phyloP scores from a whole-genome alignment of 64 coral and sea anemone genomes.

The Stichodactyla helianthus region DNA sequence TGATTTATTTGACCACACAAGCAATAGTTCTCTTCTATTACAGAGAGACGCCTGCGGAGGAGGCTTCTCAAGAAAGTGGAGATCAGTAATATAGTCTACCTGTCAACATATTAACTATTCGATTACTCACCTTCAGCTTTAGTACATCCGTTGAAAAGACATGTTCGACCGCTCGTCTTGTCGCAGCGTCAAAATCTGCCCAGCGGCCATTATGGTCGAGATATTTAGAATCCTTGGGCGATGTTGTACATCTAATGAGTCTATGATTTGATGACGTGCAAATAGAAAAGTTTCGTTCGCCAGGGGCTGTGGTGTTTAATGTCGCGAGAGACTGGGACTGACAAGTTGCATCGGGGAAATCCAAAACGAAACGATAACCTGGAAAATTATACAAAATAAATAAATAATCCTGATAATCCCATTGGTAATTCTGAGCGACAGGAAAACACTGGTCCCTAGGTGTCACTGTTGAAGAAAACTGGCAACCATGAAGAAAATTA shows the following conservation, averaged over 20 bases:
- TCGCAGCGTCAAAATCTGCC: not conserved
- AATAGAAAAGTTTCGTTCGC: not conserved
- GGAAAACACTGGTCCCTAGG: too few species aligned
- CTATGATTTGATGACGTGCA: not conserved
- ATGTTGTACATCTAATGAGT: not conserved
- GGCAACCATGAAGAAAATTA: too few species aligned
- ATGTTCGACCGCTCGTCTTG: not conserved
- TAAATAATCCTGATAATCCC: too few species aligned
- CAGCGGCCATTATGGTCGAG: not conserved
- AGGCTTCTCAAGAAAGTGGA: too few species aligned
- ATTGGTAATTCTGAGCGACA: too few species aligned
- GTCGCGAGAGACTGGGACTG: not conserved
- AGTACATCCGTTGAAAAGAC: not conserved
- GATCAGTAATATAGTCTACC: not conserved
- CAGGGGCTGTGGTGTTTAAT: constrained; percentile 1
- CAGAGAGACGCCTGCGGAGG: too few species aligned
- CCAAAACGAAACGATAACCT: not conserved
- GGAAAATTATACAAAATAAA: not conserved
- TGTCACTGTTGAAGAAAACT: too few species aligned
- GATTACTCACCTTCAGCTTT: not conserved
- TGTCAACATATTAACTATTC: not conserved
- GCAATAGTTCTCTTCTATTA: too few species aligned
- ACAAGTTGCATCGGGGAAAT: not conserved
- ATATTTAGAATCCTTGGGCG: not conserved
- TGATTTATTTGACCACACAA: too few species aligned